phyloP scores from a whole-genome alignment of 2,888 invertebrate species.

The Anoplius nigerrimus region DNA sequence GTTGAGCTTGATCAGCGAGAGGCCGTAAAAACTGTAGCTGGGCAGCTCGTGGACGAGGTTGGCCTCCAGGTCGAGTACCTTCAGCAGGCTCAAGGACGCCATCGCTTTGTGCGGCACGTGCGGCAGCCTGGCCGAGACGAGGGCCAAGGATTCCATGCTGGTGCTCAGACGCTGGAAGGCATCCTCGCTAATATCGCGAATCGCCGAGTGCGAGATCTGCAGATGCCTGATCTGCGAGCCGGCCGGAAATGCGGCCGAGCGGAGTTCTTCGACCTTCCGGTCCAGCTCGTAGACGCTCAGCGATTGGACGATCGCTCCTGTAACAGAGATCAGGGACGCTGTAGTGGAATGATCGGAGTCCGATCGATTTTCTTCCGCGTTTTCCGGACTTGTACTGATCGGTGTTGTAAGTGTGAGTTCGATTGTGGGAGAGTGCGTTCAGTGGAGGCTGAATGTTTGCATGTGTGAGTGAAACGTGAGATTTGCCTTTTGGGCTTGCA shows the following conservation, averaged over 20 bases:
- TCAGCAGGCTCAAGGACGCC: constrained; percentile 82
- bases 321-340: no score
- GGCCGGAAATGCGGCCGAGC: constrained; percentile 85
- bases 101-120: constrained; percentile 88
- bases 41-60: constrained; percentile 90
- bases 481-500: no score
- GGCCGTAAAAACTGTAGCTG: constrained; percentile 92
- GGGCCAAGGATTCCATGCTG: constrained; percentile 84
- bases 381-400: no score
- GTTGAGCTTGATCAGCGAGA: constrained; percentile 87
- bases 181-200: constrained; percentile 73
- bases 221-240: constrained; percentile 83
- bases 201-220: constrained; percentile 85
- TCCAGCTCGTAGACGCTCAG: constrained; percentile 93
- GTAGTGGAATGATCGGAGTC: no score
- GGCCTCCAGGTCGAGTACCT: constrained; percentile 87
- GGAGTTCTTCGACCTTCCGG: constrained; percentile 85
- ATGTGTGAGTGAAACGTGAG: no score
- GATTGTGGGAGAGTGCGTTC: no score
- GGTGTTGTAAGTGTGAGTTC: no score
- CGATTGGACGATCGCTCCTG: constrained; percentile 81
- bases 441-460: no score
- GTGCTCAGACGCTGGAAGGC: constrained; percentile 67
- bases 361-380: no score
- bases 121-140: constrained; percentile 85